Evolutionary conservation across 2,113 vertebrate genomes (phyloP).

Genomic region (Collichthys lucidus): DNA sequence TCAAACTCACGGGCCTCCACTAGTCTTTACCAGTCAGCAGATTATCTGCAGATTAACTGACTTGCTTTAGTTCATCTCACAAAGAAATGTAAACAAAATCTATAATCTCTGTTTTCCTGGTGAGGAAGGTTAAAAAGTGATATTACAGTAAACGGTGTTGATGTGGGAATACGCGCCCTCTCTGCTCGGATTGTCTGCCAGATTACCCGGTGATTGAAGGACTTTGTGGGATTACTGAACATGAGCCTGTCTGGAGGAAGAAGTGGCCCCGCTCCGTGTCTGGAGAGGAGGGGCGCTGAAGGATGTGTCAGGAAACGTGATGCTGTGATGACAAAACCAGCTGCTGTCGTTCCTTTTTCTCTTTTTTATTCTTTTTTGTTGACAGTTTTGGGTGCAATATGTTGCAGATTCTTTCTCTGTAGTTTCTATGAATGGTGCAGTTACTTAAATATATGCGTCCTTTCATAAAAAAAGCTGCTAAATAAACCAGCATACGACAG

Average conservation of each 20-base stretch:
- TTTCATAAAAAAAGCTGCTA: slow-evolving; percentile 16
- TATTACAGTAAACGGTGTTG: slow-evolving; percentile 17
- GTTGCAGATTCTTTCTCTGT: not conserved
- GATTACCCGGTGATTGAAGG: slow-evolving; percentile 72
- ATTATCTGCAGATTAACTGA: not conserved
- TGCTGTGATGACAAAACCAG: not conserved
- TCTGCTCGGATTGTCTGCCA: slow-evolving; percentile 46
- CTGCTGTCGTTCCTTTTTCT: too few relatives aligned
- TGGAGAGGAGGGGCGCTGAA: not conserved
- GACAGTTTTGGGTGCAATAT: too few relatives aligned
- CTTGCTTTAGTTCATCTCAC: not conserved
- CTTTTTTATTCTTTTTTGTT: not conserved
- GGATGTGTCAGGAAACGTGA: slow-evolving; percentile 8
- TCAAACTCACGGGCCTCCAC: slow-evolving; percentile 1
- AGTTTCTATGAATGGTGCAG: not conserved
- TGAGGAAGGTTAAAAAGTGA: not conserved
- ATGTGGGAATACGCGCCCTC: slow-evolving; percentile 21
- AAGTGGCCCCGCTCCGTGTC: slow-evolving; percentile 43
- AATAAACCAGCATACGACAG: slow-evolving; percentile 1
- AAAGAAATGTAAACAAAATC: not conserved
- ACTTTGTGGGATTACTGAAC: slow-evolving; percentile 75
- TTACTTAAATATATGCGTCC: not conserved
- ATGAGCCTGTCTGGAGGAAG: slow-evolving; percentile 72
- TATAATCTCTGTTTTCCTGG: not conserved
- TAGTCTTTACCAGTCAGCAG: not conserved